Conservation (phyloP, 2,113 vertebrate species). For the Engraulis encrasicolus region DNA sequence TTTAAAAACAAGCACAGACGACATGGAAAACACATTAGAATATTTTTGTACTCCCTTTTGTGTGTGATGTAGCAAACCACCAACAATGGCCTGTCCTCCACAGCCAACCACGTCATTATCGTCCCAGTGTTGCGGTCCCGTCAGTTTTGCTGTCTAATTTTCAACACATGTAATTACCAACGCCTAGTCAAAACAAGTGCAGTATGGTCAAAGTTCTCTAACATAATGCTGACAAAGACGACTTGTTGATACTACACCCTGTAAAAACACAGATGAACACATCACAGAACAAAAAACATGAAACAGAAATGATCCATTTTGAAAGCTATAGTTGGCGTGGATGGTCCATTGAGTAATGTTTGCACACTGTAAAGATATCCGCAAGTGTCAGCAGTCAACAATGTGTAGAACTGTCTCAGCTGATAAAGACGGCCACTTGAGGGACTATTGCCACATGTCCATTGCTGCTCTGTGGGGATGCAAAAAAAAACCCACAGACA, state of each 20-base stretch:
- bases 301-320: no score
- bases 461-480: no score
- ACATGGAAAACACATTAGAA: not conserved
- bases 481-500: no score
- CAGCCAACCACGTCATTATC: not conserved
- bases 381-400: no score
- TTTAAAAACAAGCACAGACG: not conserved
- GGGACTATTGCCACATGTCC: no score
- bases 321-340: no score
- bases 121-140: not conserved
- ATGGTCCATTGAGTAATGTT: no score
- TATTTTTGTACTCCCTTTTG: not conserved
- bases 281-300: not conserved
- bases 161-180: not conserved
- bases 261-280: not conserved
- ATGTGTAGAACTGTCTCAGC: no score
- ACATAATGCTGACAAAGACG: not conserved
- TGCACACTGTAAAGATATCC: no score
- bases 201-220: not conserved
- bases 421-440: no score
- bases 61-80: not conserved
- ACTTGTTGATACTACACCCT: not conserved
- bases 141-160: constrained; percentile 10
- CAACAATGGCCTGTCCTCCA: constrained; percentile 1
- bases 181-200: not conserved